phyloP scores from a whole-genome alignment of 2,797 vertebrate species.

The Muscicapa comitata region DNA sequence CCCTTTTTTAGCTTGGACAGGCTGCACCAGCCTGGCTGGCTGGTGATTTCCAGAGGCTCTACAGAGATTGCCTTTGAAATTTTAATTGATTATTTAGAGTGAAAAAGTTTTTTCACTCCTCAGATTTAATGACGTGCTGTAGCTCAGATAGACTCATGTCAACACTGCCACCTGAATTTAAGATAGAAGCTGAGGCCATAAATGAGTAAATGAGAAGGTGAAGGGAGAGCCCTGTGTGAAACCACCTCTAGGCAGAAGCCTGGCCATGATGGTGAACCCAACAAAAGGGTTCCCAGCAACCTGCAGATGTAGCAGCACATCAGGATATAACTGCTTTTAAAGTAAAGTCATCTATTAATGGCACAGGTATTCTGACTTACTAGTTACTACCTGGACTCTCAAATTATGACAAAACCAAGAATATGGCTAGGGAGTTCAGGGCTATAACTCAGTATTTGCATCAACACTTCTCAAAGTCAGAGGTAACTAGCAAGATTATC shows the following conservation, averaged over 20 bases:
- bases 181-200: background rate
- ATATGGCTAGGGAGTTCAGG: background rate
- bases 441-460: background rate
- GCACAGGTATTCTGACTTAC: background rate
- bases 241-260: background rate
- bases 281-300: background rate
- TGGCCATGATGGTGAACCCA: background rate
- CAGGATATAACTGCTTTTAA: background rate
- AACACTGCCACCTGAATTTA: background rate
- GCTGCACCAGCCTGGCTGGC: fast-evolving
- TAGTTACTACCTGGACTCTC: background rate
- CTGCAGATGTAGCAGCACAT: background rate
- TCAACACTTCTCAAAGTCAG: background rate
- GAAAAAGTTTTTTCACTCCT: background rate
- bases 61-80: background rate
- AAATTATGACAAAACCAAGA: background rate
- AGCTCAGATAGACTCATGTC: background rate
- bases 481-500: background rate
- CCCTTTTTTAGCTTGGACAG: background rate
- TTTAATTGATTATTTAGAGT: background rate
- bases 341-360: background rate
- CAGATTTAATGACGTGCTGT: background rate
- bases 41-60: background rate
- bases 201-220: background rate
- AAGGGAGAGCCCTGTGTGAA: background rate